Evolutionary conservation across 2,113 vertebrate species (phyloP), one percentile per base, ranked within the genome.

Genomic region (Pygoscelis adeliae): DNA sequence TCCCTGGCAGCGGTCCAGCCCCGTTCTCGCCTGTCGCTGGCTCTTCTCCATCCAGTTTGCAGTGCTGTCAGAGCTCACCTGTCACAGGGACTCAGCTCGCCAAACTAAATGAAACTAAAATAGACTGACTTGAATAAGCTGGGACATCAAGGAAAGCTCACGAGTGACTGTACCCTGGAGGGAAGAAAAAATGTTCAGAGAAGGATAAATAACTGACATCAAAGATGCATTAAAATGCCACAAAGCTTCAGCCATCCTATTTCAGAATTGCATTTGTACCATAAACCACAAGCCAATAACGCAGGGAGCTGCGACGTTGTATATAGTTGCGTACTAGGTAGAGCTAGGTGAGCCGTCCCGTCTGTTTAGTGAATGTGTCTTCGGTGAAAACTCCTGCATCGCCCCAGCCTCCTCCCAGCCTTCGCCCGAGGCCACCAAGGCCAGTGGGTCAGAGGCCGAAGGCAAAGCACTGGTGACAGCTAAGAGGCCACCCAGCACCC

Each of bases 141-240:
- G 81, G 76, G 71, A 61, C 25, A 0, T 36, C 81, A 49, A 66
- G 73, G 94, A 91, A 34, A 49, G 20, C 84, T 65, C 76, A 32
- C 9, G 4, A 59, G 36, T 9, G 70, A 50, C 81, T 72, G 50
- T 66, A 44, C 66, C 66, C 38, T 34, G 67, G 72, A 79, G 85
- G 73, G 79, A 81, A 71, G 88, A 44, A 20, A 29, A 88, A 19
- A 5, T 1, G 7, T 29, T 55, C 63, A 1, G 34, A 77, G 55
- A 47, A 89, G 52, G 95, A 69, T 76, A 65, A 87, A 53, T 16
- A 46, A 72, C 52, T 77, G 70, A 52, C 40, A 69, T 89, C 87
- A 83, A 76, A 90, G 93, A 66, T 27, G 77, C 50, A 52, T 93
- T 83, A 62, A 88, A 96, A 78, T 78, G 69, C 91, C 76, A 38